Evolutionary conservation across 2,888 invertebrate species (phyloP).

Genomic region (Caenorhabditis uteleia): DNA sequence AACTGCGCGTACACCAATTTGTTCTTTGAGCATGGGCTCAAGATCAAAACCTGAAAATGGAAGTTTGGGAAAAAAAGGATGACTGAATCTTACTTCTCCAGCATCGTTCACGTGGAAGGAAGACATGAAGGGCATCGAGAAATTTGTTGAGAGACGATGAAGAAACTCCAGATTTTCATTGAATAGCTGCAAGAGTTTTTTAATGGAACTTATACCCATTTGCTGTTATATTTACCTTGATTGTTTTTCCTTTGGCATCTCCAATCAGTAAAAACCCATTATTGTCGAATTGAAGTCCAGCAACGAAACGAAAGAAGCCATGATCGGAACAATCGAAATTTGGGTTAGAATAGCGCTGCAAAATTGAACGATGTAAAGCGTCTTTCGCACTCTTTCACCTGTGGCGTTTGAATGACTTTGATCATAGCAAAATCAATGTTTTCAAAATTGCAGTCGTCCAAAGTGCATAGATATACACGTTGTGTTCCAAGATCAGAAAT

Average conservation of each 20-base stretch:
- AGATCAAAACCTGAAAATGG: neutral
- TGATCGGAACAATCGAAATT: slow-evolving; percentile 8
- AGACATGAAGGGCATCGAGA: slow-evolving; percentile 14
- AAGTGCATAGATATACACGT: slow-evolving; percentile 9
- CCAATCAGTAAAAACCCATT: slow-evolving; percentile 25
- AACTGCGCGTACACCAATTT: neutral
- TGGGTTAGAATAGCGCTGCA: too few species aligned
- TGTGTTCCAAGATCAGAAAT: slow-evolving; percentile 24
- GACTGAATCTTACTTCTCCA: slow-evolving; percentile 1
- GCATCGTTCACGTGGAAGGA: slow-evolving; percentile 9
- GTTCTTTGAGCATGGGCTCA: neutral
- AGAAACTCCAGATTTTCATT: slow-evolving; percentile 11
- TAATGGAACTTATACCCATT: neutral
- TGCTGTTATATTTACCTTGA: slow-evolving; percentile 7
- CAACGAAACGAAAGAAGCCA: slow-evolving; percentile 12
- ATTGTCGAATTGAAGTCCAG: slow-evolving; percentile 23
- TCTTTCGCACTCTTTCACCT: too few species aligned
- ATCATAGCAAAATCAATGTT: neutral
- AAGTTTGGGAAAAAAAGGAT: neutral
- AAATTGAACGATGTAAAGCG: too few species aligned
- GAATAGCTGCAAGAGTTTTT: slow-evolving; percentile 9
- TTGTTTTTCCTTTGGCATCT: slow-evolving; percentile 22
- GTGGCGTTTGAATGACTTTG: too few species aligned
- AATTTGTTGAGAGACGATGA: slow-evolving; percentile 16
- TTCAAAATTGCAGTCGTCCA: slow-evolving; percentile 16